These are phyloP conservation scores for Emmelina monodactyla DNA, from an alignment of 2,888 invertebrate species.

Conservation along the genomic window DNA sequence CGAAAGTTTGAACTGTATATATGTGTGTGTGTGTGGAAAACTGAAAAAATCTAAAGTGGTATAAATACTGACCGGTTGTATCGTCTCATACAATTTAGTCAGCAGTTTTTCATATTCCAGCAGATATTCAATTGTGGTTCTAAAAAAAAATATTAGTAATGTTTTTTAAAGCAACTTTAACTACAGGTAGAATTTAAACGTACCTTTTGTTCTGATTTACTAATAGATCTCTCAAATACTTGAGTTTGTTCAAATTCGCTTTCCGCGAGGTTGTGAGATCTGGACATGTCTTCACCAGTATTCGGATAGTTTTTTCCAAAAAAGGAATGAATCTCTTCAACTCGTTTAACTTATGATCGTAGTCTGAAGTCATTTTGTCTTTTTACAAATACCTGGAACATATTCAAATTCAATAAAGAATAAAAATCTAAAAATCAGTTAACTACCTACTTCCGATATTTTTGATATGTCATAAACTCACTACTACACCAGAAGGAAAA, in stretches of 20 bases:
- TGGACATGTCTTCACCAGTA: conserved; percentile 59
- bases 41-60: too few relatives aligned
- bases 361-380: conserved; percentile 48
- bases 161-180: too few relatives aligned
- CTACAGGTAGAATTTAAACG: too few relatives aligned
- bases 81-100: conserved; percentile 70
- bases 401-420: too few relatives aligned
- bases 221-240: conserved; percentile 68
- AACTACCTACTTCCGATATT: too few relatives aligned
- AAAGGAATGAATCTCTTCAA: conserved; percentile 79
- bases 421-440: too few relatives aligned
- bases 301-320: conserved; percentile 72
- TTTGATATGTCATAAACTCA: too few relatives aligned
- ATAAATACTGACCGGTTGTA: conserved; percentile 63
- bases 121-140: conserved; percentile 73
- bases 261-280: conserved; percentile 60
- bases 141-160: too few relatives aligned
- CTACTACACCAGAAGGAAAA: too few relatives aligned
- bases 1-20: too few relatives aligned
- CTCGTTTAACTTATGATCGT: conserved; percentile 69
- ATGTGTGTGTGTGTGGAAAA: neutral
- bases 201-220: conserved; percentile 70
- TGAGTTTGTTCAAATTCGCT: conserved; percentile 70
- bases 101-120: conserved; percentile 74
- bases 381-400: too few relatives aligned